Base-by-base conservation (phyloP, 1,140 invertebrate genomes). In the Ctenoplectra terminalis region DNA sequence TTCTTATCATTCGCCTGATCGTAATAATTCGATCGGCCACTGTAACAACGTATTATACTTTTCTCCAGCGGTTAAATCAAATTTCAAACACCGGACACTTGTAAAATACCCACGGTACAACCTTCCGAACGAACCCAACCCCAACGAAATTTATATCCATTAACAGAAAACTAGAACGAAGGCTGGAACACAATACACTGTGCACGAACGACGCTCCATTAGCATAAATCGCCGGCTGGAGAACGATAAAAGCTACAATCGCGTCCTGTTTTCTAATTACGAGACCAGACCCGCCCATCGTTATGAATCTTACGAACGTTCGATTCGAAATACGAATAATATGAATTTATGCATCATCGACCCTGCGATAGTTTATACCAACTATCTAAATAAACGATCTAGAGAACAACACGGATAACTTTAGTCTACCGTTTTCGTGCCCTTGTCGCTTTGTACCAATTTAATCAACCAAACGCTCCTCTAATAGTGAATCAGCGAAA, bases 191-290 rank as follows among this genome's bases (percentile, higher is more conserved):
- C 52, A 40, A 31, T 43, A 63, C 17, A 31, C 20, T 34, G 56
- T 4, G 20, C 56, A 46, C 56, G 43, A 75, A 48, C 31, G 31
- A 70, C 29, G 23, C 29, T 46, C 67, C 66, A 78, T 71, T 72
- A 78, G 54, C 67, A 72, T 78, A 71, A 78, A 78, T 78, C 67
- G 67, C 20, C 52, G 29, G 17, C 8, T 20, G 6, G 54, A 37
- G 26, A 40, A 71, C 76, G 43, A 71, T 60, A 50, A 71, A 78
- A 61, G 54, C 67, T 40, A 71, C 67, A 58, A 70, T 40, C 43
- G 43, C 20, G 52, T 70, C 31, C 31, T 78, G 76, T 71, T 78
- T 78, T 78, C 67, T 78, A 78, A 72, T 78, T 72, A 72, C 76
- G 31, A n/a, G n/a, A 17, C n/a, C 40, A n/a, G 23, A 11, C 9